Base-by-base conservation (phyloP, 92 coral and sea anemone genomes). In the Desmophyllum pertusum region DNA sequence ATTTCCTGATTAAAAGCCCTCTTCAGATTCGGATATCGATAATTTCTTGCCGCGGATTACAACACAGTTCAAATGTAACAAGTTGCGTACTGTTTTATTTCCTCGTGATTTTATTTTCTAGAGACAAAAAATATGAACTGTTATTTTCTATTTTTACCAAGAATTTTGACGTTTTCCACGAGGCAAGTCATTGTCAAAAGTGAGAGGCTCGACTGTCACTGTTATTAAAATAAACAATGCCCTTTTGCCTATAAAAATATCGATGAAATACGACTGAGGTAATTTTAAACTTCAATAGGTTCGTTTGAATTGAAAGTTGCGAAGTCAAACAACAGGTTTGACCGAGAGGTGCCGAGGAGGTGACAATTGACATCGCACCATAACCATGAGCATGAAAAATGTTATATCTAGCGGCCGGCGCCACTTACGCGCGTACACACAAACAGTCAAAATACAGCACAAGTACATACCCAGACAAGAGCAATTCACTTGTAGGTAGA, bases 401-500 rank as follows among this genome's bases (percentile, higher is more conserved):
- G 40, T 21, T 2, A n/a, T n/a, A 31, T 52, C 40, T 40, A 3
- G 35, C 30, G 52, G 14, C 38, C 23, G 25, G 29, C 35, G 78
- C 17, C 36, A 74, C 30, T 55, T 77, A 39, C 23, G 40, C 6
- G 21, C n/a, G 37, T 23, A 42, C 30, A 37, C 21, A 50, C 21
- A 59, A 17, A 67, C 30, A 43, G 71, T 11, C 1, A 31, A 70
- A 81, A 36, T 19, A 68, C 10, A 5, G 23, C n/a, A 55, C 3
- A 9, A 29, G 74, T 66, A 79, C 86, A 82, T 82, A 72, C 86
- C 86, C 71, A 39, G 79, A 82, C 29, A 43, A 39, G 5, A 43
- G 43, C 4, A 31, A 7, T 29, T 55, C 59, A 11, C 23, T 53
- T 23, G 55, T 25, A n/a, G 79, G 42, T 18, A 82, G 70, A 71